phyloP scores from a whole-genome alignment of 2,888 invertebrate genomes.

The Ganaspis brasiliensis region DNA sequence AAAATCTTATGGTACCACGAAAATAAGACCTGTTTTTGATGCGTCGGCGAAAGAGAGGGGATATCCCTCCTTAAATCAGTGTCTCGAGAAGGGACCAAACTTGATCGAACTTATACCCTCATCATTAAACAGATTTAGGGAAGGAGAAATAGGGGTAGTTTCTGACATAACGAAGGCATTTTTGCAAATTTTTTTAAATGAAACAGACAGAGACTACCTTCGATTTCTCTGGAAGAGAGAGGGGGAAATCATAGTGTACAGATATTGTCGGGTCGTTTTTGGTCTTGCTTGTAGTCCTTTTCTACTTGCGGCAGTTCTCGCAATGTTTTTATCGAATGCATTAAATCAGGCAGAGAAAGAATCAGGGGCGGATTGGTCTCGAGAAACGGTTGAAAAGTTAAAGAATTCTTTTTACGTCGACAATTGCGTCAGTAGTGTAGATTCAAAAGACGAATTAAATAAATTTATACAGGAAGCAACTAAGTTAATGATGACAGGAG shows the following conservation, averaged over 20 bases:
- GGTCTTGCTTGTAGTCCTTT: slow-evolving; percentile 62
- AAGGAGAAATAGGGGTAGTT: slow-evolving; percentile 53
- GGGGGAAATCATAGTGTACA: slow-evolving; percentile 49
- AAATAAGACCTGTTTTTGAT: slow-evolving; percentile 66
- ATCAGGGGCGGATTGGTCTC: neutral
- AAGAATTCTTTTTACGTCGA: slow-evolving; percentile 55
- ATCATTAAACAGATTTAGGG: slow-evolving; percentile 58
- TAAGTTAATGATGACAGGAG: slow-evolving; percentile 48
- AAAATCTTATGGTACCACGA: slow-evolving; percentile 59
- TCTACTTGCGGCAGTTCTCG: slow-evolving; percentile 63
- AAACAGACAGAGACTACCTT: slow-evolving; percentile 24
- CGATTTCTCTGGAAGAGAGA: neutral
- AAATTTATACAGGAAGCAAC: slow-evolving; percentile 45
- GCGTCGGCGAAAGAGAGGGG: slow-evolving; percentile 63
- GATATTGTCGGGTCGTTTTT: slow-evolving; percentile 62
- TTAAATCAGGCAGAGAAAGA: neutral
- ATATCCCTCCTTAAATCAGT: slow-evolving; percentile 1
- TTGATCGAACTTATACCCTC: slow-evolving; percentile 61
- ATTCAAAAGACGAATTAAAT: slow-evolving; percentile 47
- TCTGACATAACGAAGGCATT: too few relatives aligned
- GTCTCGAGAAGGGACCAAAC: slow-evolving; percentile 48
- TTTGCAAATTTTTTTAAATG: neutral
- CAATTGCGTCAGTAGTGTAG: slow-evolving; percentile 40
- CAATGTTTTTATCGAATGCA: slow-evolving; percentile 57
- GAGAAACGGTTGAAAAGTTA: slow-evolving; percentile 47